Evolutionary conservation across 2,888 invertebrate genomes (phyloP), one percentile per base, ranked within the genome.

Genomic region (Therioaphis trifolii): DNA sequence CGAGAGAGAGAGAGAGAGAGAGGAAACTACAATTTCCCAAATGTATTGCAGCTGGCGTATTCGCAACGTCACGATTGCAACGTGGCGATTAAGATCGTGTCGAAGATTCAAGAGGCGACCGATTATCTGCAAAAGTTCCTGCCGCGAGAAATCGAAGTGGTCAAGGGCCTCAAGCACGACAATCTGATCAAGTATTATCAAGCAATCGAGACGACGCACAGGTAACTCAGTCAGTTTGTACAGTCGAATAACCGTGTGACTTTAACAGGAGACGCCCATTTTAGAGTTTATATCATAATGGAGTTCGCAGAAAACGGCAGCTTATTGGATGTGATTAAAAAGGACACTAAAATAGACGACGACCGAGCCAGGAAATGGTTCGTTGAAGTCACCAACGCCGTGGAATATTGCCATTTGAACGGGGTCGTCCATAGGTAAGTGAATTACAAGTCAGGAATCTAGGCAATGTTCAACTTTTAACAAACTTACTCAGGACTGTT

Each of bases 31-130:
- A n/a, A n/a, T n/a, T n/a, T n/a, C n/a, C n/a, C n/a, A n/a, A n/a
- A n/a, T n/a, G n/a, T n/a, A n/a, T n/a, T 24, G 85, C 87, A 93
- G 93, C 91, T 94, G 86, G 95, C 94, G 14, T 91, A 91, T 86
- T 95, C 94, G 85, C 92, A 93, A 86, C 91, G 92, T 86, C 93
- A 94, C 87, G 92, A 92, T 86, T 91, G 92, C 86, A 91, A 93
- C 87, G 95, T 95, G 74, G 95, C 95, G 52, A 92, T 95, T 84
- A 95, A 95, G 91, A 95, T 95, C 85, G 93, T 95, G 85, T 94
- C 94, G 86, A 95, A 95, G 88, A 92, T 93, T 86, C 93, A 93
- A 89, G 94, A 94, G 3, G 94, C 95, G 0, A 90, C 92, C n/a
- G 94, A 95, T 88, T 94, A 94, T 88, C 90, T 95, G 55, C 93